Percentiles rank a stretch among this genome's conserved stretches.
phyloP scores from a whole-genome alignment of 2,888 invertebrate genomes.

The Cryptophagus acutangulus region DNA sequence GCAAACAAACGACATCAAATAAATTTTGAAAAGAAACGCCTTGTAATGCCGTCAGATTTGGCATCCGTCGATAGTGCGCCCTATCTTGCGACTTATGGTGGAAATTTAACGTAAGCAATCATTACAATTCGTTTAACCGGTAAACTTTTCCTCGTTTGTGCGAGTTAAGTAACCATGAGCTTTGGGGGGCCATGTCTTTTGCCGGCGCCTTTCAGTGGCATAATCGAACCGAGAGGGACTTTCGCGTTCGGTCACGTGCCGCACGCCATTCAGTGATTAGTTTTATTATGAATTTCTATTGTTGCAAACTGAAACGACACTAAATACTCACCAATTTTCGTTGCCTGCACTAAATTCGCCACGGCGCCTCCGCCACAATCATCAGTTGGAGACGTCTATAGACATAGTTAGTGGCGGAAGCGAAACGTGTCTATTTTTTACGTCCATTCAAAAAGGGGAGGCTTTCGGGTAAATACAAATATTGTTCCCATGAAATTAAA shows the following conservation, averaged over 20 bases:
- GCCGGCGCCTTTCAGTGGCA: constrained; percentile 9
- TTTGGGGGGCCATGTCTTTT: constrained; percentile 20
- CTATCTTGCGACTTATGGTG: no score
- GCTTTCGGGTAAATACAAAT: no score
- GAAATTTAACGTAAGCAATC: constrained; percentile 29
- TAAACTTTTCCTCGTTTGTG: constrained; percentile 33
- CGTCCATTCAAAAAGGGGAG: no score
- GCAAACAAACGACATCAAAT: no score
- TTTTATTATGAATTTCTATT: constrained; percentile 37
- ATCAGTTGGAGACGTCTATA: constrained; percentile 32
- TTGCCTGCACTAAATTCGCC: constrained; percentile 8
- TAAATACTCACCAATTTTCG: constrained; percentile 17
- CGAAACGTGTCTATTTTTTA: constrained; percentile 31
- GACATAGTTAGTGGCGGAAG: constrained; percentile 30
- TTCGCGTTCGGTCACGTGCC: constrained; percentile 35
- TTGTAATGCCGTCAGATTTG: no score
- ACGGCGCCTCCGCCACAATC: constrained; percentile 28
- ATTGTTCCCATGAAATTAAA: no score
- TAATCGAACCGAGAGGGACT: constrained; percentile 7
- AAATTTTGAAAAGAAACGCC: no score
- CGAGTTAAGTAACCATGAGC: constrained; percentile 32
- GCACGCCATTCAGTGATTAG: constrained; percentile 39
- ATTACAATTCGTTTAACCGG: constrained; percentile 40
- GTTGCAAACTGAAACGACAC: constrained; percentile 23
- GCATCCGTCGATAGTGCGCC: no score